phyloP scores from a whole-genome alignment of 1,140 invertebrate species.

The Scylla paramamosain region DNA sequence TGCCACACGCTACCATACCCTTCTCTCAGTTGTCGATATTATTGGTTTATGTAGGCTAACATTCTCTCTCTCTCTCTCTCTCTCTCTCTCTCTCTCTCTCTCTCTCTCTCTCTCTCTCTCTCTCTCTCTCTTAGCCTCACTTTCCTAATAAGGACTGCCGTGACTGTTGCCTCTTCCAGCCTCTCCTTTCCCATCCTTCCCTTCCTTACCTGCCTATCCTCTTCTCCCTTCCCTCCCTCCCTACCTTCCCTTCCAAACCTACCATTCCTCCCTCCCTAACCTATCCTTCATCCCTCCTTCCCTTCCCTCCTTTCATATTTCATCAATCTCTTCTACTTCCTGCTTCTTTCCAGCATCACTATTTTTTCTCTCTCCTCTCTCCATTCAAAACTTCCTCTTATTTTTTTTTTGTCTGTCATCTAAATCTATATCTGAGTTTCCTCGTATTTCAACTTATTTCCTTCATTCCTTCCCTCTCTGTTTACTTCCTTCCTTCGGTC shows the following conservation, averaged over 20 bases:
- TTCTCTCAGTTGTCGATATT: no score
- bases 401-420: background rate
- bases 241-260: no score
- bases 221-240: no score
- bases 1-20: background rate
- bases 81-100: conserved; percentile 43
- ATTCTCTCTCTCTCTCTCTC: conserved; percentile 22
- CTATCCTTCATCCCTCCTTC: no score
- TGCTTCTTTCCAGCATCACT: no score
- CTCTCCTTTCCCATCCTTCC: background rate
- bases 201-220: background rate
- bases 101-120: conserved; percentile 51
- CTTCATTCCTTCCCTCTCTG: background rate
- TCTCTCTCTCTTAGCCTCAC: conserved; percentile 4
- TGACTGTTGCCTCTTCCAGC: no score
- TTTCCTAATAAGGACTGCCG: background rate
- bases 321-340: no score
- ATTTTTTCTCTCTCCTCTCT: no score
- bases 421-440: background rate
- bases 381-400: background rate
- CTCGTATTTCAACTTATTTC: background rate
- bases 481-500: background rate
- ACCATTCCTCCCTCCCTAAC: no score
- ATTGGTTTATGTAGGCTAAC: background rate
- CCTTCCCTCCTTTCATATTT: no score